A percentile compares a stretch with the other conserved stretches of the same genome.
Evolutionary conservation across 2,888 invertebrate genomes (phyloP).

Genomic region (Rhimphoctona megacephalus): DNA sequence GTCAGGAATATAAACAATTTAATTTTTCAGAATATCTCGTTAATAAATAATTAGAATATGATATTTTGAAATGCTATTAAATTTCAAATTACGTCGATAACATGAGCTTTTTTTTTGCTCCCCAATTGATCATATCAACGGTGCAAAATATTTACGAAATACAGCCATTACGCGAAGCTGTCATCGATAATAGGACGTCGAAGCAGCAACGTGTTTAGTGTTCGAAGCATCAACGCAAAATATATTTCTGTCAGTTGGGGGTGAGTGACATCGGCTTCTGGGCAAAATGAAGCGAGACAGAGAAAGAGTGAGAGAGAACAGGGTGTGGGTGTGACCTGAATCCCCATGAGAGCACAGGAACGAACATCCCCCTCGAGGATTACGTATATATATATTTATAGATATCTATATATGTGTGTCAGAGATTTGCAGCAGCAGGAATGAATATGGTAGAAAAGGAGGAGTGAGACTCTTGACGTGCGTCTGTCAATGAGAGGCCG

Average conservation of each 20-base stretch:
- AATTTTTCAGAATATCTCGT: neutral
- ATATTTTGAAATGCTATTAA: neutral
- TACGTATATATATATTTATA: constrained; percentile 12
- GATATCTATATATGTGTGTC: constrained; percentile 19
- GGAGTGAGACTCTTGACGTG: constrained; percentile 28
- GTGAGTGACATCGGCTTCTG: constrained; percentile 27
- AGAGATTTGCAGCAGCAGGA: constrained; percentile 3
- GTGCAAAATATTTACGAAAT: constrained; percentile 47
- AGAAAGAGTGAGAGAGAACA: neutral
- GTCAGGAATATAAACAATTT: neutral
- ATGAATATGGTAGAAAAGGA: constrained; percentile 43
- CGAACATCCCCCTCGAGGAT: constrained; percentile 25
- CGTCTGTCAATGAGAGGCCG: constrained; percentile 38
- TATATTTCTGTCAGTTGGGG: constrained; percentile 45
- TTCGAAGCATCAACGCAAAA: constrained; percentile 31
- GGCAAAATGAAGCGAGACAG: neutral
- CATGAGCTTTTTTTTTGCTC: neutral
- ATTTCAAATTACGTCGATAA: neutral
- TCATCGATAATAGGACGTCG: constrained; percentile 50
- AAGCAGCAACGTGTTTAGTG: constrained; percentile 29
- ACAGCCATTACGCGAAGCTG: neutral
- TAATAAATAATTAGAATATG: neutral
- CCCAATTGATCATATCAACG: neutral
- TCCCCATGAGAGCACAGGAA: constrained; percentile 39
- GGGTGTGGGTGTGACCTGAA: constrained; percentile 50